phyloP scores from a whole-genome alignment of 2,888 invertebrate genomes.

The Orchestes rusci region DNA sequence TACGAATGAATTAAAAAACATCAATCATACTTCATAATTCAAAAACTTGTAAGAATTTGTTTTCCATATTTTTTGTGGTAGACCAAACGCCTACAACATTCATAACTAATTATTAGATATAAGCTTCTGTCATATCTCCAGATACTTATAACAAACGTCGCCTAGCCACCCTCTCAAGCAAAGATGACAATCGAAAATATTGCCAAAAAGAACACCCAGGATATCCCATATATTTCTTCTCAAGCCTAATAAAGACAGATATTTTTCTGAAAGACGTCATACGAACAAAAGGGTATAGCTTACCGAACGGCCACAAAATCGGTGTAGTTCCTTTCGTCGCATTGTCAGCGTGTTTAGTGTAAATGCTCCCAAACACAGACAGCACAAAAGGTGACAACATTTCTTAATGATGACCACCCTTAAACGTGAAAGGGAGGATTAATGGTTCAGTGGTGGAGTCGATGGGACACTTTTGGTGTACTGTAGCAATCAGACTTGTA shows the following conservation, averaged over 20 bases:
- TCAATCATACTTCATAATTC: too few species aligned
- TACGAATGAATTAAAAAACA: too few species aligned
- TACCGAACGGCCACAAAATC: conserved; percentile 31
- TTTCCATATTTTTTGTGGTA: too few species aligned
- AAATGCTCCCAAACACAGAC: conserved; percentile 26
- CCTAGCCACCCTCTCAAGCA: too few species aligned
- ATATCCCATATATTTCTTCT: conserved; percentile 6
- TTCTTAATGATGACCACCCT: conserved; percentile 29
- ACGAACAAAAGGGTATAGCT: conserved; percentile 21
- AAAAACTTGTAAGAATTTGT: too few species aligned
- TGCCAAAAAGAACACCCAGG: conserved; percentile 11
- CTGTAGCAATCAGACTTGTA: too few species aligned
- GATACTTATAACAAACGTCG: too few species aligned
- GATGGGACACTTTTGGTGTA: too few species aligned
- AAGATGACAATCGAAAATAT: conserved; percentile 16
- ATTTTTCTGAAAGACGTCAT: conserved; percentile 22
- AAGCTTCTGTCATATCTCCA: too few species aligned
- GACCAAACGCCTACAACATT: too few species aligned
- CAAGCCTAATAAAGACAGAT: conserved; percentile 2
- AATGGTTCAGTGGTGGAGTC: conserved; percentile 18
- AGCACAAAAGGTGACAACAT: conserved; percentile 32
- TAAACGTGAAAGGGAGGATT: conserved; percentile 15
- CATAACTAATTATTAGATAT: too few species aligned
- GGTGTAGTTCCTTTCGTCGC: conserved; percentile 33
- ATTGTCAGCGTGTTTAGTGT: conserved; percentile 30